Evolutionary conservation across 2,797 vertebrate species (phyloP).

Genomic region (Pachyuromys duprasi): DNA sequence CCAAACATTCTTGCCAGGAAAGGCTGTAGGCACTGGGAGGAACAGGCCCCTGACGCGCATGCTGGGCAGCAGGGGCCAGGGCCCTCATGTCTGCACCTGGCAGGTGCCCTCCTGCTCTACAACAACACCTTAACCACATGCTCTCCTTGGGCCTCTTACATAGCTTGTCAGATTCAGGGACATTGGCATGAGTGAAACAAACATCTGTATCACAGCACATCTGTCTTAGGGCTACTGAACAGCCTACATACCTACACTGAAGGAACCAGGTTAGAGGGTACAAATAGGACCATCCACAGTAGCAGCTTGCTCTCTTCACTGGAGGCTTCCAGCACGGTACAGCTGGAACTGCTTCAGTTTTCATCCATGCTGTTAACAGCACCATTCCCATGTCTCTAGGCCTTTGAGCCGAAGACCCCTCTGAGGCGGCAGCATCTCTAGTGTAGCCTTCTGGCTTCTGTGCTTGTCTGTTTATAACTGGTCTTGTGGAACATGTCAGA

Average conservation of each 20-base stretch:
- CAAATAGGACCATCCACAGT: not conserved
- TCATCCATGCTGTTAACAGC: not conserved
- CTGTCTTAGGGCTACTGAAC: not conserved
- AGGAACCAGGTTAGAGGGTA: not conserved
- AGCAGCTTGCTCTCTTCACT: not conserved
- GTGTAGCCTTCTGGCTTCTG: not conserved
- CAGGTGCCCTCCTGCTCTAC: not conserved
- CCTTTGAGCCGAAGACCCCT: not conserved
- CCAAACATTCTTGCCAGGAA: accelerated
- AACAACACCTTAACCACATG: not conserved
- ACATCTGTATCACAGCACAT: not conserved
- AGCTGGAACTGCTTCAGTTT: not conserved
- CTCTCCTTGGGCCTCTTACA: not conserved
- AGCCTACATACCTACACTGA: not conserved
- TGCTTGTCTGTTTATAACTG: not conserved
- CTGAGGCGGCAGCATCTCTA: no score
- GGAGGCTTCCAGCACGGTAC: not conserved
- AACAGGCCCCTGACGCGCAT: accelerated
- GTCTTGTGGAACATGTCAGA: constrained; percentile 29
- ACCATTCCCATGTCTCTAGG: not conserved
- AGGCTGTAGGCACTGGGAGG: not conserved
- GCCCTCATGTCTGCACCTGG: no score
- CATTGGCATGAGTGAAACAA: not conserved
- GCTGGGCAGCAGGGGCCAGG: not conserved
- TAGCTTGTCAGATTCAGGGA: not conserved